Evolutionary conservation across 1,140 invertebrate genomes (phyloP), one percentile per base, ranked within the genome.

Genomic region (Sarcophaga peregrina): DNA sequence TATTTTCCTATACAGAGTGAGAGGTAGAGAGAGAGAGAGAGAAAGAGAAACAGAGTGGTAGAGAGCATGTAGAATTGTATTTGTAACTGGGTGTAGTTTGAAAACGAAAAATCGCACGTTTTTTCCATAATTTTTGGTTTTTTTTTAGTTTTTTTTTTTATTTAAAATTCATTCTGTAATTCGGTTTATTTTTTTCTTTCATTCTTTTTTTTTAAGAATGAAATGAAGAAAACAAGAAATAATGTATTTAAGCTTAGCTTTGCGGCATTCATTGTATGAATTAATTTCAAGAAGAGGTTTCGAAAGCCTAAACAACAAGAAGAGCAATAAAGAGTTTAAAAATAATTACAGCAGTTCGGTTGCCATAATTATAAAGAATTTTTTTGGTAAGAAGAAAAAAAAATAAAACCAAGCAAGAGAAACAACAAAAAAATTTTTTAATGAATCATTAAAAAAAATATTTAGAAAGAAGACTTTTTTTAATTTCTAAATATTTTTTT

Each of bases 31-130:
- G 25, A 37, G 25, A 37, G 13, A 13, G 54, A 58, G 54, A 15
- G 5, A 37, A 4, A 37, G 25, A 37, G 13, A n/a, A n/a, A n/a
- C 13, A n/a, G 54, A n/a, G 15, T 2, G 25, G 25, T 37, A 37
- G 4, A 37, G 25, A 37, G 25, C 25, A 4, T 37, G 4, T n/a
- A 58, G 54, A n/a, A 13, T 58, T 58, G 54, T 68, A 10, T 68
- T 7, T 68, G 62, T 68, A 25, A 8, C 62, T 68, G 62, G 62
- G 62, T 68, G 62, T 68, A 68, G 62, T 68, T 68, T 68, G 17
- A 9, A 68, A 68, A 20, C 62, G 62, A n/a, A 68, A 9, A 68
- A 68, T 68, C 62, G 62, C 62, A 68, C 62, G 62, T 68, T 68
- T 68, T 68, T 68, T 68, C 17, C n/a, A 20, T 68, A 68, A 68